phyloP scores from a whole-genome alignment of 2,797 vertebrate species.

The Rhinogobio ventralis region DNA sequence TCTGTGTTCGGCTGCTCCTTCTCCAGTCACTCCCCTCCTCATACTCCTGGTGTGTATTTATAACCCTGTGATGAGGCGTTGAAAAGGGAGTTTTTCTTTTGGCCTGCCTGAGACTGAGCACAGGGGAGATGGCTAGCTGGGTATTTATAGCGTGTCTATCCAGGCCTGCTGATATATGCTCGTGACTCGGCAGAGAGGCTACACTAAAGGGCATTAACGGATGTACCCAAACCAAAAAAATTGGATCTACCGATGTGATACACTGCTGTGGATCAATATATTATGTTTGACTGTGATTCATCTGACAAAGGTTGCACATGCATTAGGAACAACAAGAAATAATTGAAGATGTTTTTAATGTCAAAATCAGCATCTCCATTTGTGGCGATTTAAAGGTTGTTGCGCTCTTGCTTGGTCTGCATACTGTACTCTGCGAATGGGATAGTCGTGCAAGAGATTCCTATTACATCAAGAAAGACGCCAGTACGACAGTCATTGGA shows the following conservation, averaged over 20 bases:
- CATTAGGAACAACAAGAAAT: neutral
- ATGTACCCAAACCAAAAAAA: slow-evolving; percentile 7
- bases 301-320: neutral
- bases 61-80: slow-evolving; percentile 76
- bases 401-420: neutral
- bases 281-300: neutral
- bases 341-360: neutral
- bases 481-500: neutral
- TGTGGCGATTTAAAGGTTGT: neutral
- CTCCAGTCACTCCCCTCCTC: slow-evolving; percentile 57
- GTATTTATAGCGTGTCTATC: slow-evolving; percentile 79
- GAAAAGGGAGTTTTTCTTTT: slow-evolving; percentile 81
- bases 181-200: slow-evolving; percentile 60
- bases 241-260: neutral
- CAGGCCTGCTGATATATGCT: slow-evolving; percentile 67
- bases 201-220: slow-evolving; percentile 37
- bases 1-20: slow-evolving; percentile 46
- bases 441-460: neutral
- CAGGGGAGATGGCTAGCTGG: slow-evolving; percentile 64
- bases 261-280: neutral
- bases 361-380: neutral
- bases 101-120: slow-evolving; percentile 67
- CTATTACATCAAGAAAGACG: neutral
- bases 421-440: neutral
- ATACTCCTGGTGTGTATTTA: slow-evolving; percentile 73